Evolutionary conservation across 1,140 invertebrate genomes (phyloP).

Genomic region (Aphis craccivora): DNA sequence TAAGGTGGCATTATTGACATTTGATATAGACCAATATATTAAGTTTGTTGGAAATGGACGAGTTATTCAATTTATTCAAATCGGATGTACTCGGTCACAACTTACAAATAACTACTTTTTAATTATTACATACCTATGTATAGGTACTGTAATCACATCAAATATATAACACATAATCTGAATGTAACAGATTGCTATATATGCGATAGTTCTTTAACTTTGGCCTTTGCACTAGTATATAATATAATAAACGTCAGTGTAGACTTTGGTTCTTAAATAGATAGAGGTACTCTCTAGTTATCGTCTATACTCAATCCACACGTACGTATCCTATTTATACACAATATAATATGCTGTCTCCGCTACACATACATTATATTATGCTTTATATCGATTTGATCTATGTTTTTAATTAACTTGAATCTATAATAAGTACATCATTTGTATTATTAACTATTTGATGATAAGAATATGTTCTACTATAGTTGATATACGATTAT

Average conservation of each 20-base stretch:
- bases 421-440: not conserved
- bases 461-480: not conserved
- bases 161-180: not conserved
- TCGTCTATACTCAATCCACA: not conserved
- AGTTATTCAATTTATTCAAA: not conserved
- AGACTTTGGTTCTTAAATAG: no score
- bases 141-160: not conserved
- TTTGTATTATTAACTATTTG: not conserved
- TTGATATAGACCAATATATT: not conserved
- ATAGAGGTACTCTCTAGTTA: not conserved
- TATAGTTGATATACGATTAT: not conserved
- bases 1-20: not conserved
- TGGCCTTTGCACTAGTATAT: not conserved
- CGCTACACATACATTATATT: no score
- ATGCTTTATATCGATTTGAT: not conserved
- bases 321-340: no score
- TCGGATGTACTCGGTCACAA: not conserved
- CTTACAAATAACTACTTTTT: not conserved
- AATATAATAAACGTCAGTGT: not conserved
- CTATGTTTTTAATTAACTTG: not conserved
- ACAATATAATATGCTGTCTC: no score
- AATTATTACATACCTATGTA: not conserved
- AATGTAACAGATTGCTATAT: not conserved
- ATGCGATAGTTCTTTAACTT: not conserved
- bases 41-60: not conserved